Evolutionary conservation across 2,113 vertebrate species (phyloP).

Genomic region (Gyps fulvus): DNA sequence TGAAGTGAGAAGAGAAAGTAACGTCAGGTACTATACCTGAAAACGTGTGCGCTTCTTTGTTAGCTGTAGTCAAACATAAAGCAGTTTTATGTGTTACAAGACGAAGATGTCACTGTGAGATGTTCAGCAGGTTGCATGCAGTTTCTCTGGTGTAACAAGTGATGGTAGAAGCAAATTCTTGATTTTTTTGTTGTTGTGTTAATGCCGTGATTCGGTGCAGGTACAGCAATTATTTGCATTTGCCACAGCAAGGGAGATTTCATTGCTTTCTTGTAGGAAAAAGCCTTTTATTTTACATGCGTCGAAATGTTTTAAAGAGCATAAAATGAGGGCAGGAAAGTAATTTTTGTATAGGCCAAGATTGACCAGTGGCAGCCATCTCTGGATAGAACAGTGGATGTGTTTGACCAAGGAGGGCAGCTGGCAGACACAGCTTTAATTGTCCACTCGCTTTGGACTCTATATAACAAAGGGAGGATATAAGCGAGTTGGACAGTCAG

Average conservation of each 20-base stretch:
- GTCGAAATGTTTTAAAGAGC: neutral
- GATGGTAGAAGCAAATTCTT: neutral
- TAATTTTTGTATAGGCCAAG: neutral
- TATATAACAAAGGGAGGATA: rapidly evolving
- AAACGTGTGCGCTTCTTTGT: rapidly evolving
- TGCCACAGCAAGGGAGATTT: neutral
- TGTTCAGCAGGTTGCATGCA: neutral
- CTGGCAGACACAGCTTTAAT: neutral
- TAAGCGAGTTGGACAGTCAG: neutral
- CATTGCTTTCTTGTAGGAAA: neutral
- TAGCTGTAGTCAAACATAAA: neutral
- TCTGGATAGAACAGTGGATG: neutral
- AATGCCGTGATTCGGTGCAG: neutral
- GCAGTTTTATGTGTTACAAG: neutral
- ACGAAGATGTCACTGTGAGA: neutral
- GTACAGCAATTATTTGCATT: neutral
- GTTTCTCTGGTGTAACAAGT: neutral
- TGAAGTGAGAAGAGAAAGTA: neutral
- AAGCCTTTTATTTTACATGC: neutral
- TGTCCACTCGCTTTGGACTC: rapidly evolving
- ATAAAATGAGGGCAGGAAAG: neutral
- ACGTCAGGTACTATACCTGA: neutral
- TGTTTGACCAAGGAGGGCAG: neutral
- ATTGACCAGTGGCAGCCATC: neutral
- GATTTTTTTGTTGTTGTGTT: neutral